These are phyloP conservation scores for Pluvianellus socialis DNA, from an alignment of 2,113 vertebrate species.

Conservation along the genomic window DNA sequence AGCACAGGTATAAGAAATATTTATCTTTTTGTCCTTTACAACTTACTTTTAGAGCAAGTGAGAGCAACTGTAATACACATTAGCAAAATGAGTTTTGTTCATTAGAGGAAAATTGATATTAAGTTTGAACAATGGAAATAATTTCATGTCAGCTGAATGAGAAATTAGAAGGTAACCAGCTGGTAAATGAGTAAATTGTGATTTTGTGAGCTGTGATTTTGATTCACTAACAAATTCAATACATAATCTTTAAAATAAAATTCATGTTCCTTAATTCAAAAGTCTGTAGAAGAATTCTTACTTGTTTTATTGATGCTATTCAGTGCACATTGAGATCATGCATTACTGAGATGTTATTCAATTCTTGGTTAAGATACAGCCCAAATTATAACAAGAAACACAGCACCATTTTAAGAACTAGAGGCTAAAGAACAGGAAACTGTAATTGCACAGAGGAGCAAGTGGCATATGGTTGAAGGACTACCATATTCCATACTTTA, in stretches of 20 bases:
- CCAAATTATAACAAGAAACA: neutral
- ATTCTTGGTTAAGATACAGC: neutral
- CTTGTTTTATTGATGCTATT: neutral
- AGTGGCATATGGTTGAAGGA: neutral
- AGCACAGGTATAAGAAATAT: neutral
- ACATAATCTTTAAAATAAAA: neutral
- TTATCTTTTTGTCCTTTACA: neutral
- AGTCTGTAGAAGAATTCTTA: neutral
- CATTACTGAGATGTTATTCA: neutral
- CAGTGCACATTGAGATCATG: neutral
- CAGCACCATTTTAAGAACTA: neutral
- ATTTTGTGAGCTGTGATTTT: neutral
- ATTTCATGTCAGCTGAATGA: neutral
- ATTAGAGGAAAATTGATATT: neutral
- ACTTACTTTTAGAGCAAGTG: neutral
- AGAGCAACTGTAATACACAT: neutral
- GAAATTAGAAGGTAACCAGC: neutral
- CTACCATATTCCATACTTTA: rapidly evolving
- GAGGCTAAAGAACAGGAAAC: neutral
- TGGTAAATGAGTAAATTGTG: neutral
- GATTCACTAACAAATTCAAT: neutral
- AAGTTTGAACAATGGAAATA: neutral
- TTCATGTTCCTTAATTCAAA: neutral
- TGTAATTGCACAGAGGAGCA: neutral
- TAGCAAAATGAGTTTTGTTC: neutral